Conservation (phyloP, 2,888 invertebrate species). For the Scaptomyza tumidula region DNA sequence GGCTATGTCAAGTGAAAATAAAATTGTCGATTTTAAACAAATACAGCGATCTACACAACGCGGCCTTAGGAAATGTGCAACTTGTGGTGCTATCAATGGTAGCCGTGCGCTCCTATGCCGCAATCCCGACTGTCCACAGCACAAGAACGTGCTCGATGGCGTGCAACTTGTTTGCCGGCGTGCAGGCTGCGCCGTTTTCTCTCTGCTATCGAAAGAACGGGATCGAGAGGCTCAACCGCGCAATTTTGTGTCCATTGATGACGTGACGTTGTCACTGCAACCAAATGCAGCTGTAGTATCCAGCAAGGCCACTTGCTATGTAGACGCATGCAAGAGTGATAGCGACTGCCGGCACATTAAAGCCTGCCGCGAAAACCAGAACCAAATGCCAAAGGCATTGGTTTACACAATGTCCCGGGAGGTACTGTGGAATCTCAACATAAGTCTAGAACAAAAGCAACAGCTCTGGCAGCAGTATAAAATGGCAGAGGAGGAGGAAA, state of each 20-base stretch:
- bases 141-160: constrained; percentile 75
- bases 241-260: constrained; percentile 89
- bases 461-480: constrained; percentile 81
- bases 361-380: constrained; percentile 59
- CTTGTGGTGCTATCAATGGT: constrained; percentile 91
- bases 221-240: constrained; percentile 87
- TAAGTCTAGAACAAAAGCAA: constrained; percentile 75
- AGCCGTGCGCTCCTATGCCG: constrained; percentile 86
- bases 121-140: constrained; percentile 74
- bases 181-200: constrained; percentile 87
- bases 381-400: constrained; percentile 67
- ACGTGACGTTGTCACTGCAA: constrained; percentile 83
- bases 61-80: constrained; percentile 90
- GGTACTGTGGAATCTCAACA: constrained; percentile 81
- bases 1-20: constrained; percentile 17
- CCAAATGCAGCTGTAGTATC: constrained; percentile 81
- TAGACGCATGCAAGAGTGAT: constrained; percentile 78
- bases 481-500: constrained; percentile 64
- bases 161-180: constrained; percentile 87
- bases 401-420: constrained; percentile 75
- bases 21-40: constrained; percentile 33
- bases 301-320: constrained; percentile 76
- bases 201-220: constrained; percentile 88
- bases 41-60: constrained; percentile 79
- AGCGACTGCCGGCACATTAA: constrained; percentile 81